Percentiles rank a stretch among this genome's conserved stretches.
Conservation (phyloP, 2,113 vertebrate species). For the Procavia capensis region DNA sequence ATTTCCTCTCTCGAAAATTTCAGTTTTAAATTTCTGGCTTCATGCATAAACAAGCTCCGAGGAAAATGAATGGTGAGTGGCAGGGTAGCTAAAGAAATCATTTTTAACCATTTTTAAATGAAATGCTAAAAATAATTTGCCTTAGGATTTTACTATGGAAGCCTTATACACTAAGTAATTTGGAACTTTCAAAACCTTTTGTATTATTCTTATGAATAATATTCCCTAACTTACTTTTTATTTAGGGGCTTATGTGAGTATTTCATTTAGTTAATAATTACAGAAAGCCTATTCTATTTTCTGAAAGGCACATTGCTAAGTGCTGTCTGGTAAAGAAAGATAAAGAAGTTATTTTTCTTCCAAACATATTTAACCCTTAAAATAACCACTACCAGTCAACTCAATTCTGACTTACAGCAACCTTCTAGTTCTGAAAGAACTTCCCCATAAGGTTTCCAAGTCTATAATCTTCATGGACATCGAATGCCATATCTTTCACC, state of each 20-base stretch:
- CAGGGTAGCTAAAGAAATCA: not conserved
- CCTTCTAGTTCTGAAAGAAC: not conserved
- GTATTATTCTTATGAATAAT: not conserved
- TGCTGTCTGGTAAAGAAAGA: not conserved
- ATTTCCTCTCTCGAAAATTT: conserved; percentile 43
- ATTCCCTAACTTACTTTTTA: not conserved
- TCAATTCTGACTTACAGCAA: not conserved
- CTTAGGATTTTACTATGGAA: not conserved
- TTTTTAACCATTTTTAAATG: conserved; percentile 9
- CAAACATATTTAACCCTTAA: not conserved
- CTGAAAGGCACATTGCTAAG: not conserved
- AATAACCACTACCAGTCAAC: not conserved
- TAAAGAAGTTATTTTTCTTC: not conserved
- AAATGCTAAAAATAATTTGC: conserved; percentile 13
- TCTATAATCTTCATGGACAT: not conserved
- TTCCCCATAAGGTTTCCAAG: not conserved
- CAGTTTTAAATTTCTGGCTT: conserved; percentile 44
- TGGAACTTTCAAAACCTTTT: not conserved
- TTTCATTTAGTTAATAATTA: not conserved
- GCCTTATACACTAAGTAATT: not conserved
- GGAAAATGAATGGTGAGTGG: not conserved
- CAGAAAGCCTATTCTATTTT: not conserved
- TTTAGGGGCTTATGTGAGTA: not conserved
- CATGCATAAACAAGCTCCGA: conserved; percentile 22
- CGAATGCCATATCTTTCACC: too few relatives aligned